Percentiles rank a stretch among this genome's conserved stretches.
phyloP scores from a whole-genome alignment of 92 coral and sea anemone genomes.

The Porites divaricata region DNA sequence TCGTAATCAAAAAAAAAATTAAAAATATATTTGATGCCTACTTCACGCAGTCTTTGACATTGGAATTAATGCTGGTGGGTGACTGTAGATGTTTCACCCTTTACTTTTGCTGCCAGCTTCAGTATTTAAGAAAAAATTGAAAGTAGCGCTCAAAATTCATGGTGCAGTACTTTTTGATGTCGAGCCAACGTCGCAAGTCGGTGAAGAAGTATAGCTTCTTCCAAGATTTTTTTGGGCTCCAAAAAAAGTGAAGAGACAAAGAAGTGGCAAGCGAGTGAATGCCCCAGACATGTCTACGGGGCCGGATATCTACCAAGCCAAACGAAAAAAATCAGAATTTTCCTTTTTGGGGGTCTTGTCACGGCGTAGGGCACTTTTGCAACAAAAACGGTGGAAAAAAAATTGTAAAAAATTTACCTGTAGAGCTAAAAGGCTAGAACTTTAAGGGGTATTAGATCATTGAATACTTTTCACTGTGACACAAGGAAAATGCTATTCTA shows the following conservation, averaged over 20 bases:
- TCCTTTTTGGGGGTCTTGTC: neutral
- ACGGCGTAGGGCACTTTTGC: constrained; percentile 18
- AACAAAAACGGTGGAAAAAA: neutral
- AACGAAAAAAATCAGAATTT: neutral
- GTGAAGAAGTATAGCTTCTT: constrained; percentile 8
- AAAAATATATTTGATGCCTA: neutral
- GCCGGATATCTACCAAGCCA: constrained; percentile 13
- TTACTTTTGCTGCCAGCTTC: neutral
- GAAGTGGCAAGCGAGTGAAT: constrained; percentile 11
- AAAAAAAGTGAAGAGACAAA: constrained; percentile 5
- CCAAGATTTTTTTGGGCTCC: neutral
- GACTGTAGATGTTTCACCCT: neutral
- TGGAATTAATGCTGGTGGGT: neutral
- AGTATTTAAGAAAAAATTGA: neutral
- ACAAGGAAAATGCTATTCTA: neutral
- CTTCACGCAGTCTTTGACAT: neutral
- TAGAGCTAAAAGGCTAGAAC: neutral
- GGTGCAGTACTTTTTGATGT: neutral
- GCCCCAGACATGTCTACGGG: neutral
- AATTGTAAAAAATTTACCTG: neutral
- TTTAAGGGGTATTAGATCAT: neutral
- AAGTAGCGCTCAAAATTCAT: constrained; percentile 2
- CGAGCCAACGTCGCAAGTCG: constrained; percentile 9
- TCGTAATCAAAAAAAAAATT: neutral
- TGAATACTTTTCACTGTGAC: neutral